Base-by-base conservation (phyloP, 2,797 vertebrate genomes). In the Rhabdomys pumilio region DNA sequence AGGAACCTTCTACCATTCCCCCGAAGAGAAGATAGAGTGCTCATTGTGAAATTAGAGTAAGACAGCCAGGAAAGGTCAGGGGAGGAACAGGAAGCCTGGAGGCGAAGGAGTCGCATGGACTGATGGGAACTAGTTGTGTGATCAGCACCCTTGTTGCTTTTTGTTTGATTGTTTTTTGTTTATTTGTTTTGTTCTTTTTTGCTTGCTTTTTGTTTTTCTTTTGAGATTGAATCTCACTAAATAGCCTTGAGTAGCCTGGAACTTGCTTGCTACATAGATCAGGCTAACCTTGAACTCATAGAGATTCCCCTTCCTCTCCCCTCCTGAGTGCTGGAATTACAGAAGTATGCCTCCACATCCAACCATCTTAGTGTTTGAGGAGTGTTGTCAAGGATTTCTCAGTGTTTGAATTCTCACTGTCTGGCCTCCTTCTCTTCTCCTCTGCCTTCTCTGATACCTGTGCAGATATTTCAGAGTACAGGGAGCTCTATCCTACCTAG, bases 11-110 rank as follows among this genome's bases (percentile, higher is more conserved):
- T 91, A 81, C 26, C 19, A 24, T 84, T 84, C 5, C 55, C 75
- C 67, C 53, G 44, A 91, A 72, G 8, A 1, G 44, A 91, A 72
- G 8, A 1, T 72, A 55, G 47, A 22, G 19, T 76, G 8, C 38
- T 87, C 84, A 90, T 50, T 90, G 59, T 92, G 55, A 61, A 96
- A 79, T 69, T 67, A 11, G 20, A 92, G 31, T 83, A n/a, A 85
- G 69, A 90, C n/a, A 61, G 44, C 75, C 55, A 84, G 76, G 47
- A 53, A 90, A 69, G n/a, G 0, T 50, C 31, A 53, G n/a, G 38
- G 69, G 61, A 90, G 89, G 17, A 67, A 38, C 22, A 4, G 20
- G 65, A 75, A n/a, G 2, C 77, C 85, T 79, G 31, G 69, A 63
- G 57, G 86, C 34, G 47, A 55, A 72, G 89, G 44, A 61, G 76